A percentile compares a stretch with the other conserved stretches of the same genome.
Evolutionary conservation across 2,888 invertebrate genomes (phyloP).

Genomic region (Odontocerum albicorne): DNA sequence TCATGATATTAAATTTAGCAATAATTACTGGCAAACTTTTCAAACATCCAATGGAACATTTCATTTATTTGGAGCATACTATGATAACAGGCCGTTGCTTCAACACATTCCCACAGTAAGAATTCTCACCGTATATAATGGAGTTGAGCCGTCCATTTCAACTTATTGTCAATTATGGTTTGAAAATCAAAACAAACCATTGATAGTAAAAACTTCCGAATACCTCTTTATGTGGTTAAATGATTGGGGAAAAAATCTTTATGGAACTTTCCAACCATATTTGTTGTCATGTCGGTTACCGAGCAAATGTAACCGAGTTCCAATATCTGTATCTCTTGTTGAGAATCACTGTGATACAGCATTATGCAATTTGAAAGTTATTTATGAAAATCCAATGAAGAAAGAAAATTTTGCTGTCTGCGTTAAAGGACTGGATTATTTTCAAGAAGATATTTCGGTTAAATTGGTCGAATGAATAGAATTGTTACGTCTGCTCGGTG

Average conservation of each 20-base stretch:
- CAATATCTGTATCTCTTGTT: constrained; percentile 84
- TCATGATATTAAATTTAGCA: constrained; percentile 90
- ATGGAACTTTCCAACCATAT: constrained; percentile 89
- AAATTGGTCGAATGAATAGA: constrained; percentile 95
- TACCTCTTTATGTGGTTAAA: constrained; percentile 94
- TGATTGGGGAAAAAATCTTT: constrained; percentile 93
- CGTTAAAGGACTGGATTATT: constrained; percentile 91
- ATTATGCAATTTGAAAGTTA: constrained; percentile 80
- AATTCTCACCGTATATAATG: constrained; percentile 85
- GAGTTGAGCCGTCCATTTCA: constrained; percentile 79
- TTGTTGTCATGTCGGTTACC: constrained; percentile 88
- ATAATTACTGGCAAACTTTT: constrained; percentile 90
- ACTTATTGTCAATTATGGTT: constrained; percentile 91
- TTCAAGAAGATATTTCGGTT: constrained; percentile 88
- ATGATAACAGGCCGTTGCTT: constrained; percentile 78
- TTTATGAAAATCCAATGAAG: constrained; percentile 71
- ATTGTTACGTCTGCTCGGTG: constrained; percentile 80
- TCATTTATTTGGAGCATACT: constrained; percentile 87
- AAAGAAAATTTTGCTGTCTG: constrained; percentile 88
- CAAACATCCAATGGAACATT: constrained; percentile 84
- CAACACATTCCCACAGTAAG: constrained; percentile 81
- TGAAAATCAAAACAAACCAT: constrained; percentile 79
- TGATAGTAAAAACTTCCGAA: constrained; percentile 79
- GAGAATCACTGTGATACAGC: constrained; percentile 84
- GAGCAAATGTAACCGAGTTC: constrained; percentile 69